Percentiles rank a stretch among this genome's conserved stretches.
phyloP scores from a whole-genome alignment of 2,797 vertebrate species.

The Coregonus suidteri region DNA sequence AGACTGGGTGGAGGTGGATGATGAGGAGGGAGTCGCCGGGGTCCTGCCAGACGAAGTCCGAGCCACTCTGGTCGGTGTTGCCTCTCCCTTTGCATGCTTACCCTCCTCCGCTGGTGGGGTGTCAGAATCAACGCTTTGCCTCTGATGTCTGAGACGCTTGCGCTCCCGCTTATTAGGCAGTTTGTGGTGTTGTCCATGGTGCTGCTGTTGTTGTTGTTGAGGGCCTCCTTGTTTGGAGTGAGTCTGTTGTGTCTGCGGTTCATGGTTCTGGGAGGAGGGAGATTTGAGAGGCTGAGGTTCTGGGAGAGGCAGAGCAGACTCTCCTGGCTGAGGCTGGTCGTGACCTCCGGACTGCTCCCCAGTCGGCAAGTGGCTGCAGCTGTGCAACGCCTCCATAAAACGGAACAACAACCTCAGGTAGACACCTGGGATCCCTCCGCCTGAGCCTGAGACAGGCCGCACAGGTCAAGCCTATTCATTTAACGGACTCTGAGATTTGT shows the following conservation, averaged over 20 bases:
- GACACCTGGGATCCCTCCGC: conserved; percentile 63
- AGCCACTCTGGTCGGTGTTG: conserved; percentile 71
- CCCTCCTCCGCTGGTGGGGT: conserved; percentile 27
- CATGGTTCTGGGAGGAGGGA: conserved; percentile 51
- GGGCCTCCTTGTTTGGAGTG: conserved; percentile 30
- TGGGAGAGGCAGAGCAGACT: conserved; percentile 53
- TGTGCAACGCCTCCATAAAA: conserved; percentile 80
- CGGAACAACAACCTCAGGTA: conserved; percentile 63
- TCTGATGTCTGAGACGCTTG: conserved; percentile 72
- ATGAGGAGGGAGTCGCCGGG: conserved; percentile 56
- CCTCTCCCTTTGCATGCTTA: conserved; percentile 45
- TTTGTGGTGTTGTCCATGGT: conserved; percentile 47
- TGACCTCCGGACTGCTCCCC: conserved; percentile 76
- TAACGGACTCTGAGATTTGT: conserved; percentile 39
- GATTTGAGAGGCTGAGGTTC: conserved; percentile 34
- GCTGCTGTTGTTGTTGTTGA: conserved; percentile 27
- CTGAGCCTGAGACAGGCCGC: conserved; percentile 56
- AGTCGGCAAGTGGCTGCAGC: conserved; percentile 65
- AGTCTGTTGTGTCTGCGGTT: conserved; percentile 44
- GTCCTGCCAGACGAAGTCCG: conserved; percentile 71
- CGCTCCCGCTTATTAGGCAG: conserved; percentile 67
- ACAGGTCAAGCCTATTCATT: conserved; percentile 58
- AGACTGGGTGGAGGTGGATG: conserved; percentile 56
- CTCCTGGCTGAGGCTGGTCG: conserved; percentile 63
- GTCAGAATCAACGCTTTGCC: conserved; percentile 76